phyloP scores from a whole-genome alignment of 2,113 vertebrate genomes.

The Ctenodactylus gundi region DNA sequence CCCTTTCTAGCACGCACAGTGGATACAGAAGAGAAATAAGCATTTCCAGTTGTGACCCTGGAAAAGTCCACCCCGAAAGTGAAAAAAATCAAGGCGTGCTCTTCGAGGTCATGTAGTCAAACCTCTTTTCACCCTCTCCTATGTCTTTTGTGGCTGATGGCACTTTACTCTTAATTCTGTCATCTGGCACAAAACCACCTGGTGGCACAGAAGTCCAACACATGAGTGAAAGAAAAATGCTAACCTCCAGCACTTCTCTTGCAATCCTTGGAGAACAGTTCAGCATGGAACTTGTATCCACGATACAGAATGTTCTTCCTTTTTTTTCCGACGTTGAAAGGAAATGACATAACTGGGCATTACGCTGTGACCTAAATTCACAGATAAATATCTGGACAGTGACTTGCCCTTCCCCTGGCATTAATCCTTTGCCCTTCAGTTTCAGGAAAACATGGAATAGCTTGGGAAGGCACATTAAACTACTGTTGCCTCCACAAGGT shows the following conservation, averaged over 20 bases:
- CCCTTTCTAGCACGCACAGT: neutral
- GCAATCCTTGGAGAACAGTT: constrained; percentile 63
- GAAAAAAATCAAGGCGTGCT: neutral
- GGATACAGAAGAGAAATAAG: neutral
- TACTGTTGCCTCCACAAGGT: neutral
- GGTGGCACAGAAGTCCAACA: constrained; percentile 56
- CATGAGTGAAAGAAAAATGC: constrained; percentile 65
- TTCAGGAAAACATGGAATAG: neutral
- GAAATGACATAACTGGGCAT: constrained; percentile 66
- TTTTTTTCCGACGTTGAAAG: constrained; percentile 49
- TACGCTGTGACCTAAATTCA: constrained; percentile 71
- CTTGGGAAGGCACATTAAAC: neutral
- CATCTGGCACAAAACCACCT: constrained; percentile 42
- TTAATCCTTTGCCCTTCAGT: constrained; percentile 45
- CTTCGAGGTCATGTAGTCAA: constrained; percentile 1
- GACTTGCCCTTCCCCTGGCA: constrained; percentile 26
- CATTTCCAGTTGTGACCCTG: neutral
- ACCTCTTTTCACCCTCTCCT: constrained; percentile 30
- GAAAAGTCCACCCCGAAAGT: neutral
- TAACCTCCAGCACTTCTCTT: constrained; percentile 61
- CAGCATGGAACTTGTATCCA: constrained; percentile 59
- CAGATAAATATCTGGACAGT: constrained; percentile 60
- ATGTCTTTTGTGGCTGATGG: neutral
- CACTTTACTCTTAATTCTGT: constrained; percentile 11
- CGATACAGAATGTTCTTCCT: constrained; percentile 68